Evolutionary conservation across 2,888 invertebrate species (phyloP), one percentile per base, ranked within the genome.

Genomic region (Epistrophella euchroma): DNA sequence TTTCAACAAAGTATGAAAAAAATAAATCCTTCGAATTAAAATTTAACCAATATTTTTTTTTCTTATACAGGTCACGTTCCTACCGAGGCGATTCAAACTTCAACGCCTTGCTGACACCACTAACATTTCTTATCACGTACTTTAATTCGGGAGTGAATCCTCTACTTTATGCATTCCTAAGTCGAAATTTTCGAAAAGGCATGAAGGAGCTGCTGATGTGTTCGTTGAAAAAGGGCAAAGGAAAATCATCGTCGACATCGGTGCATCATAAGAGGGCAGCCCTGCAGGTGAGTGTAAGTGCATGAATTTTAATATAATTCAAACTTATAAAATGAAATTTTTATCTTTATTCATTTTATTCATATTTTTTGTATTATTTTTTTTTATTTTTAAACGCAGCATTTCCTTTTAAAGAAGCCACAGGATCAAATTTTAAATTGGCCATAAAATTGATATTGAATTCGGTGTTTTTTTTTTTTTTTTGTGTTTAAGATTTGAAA

Each of bases 91-190:
- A 95, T 89, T 95, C 95, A 85, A 95, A 96, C 90, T 96, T 97
- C 91, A 96, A 96, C 90, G 95, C 95, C 9, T 93, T 96, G 19
- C 94, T 97, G 84, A 97, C 97, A 11, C 97, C 98, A 1, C 94
- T 97, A 83, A 97, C 97, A 28, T 97, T 97, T 92, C 94, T 98
- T 84, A 94, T 97, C 88, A 95, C 97, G 55, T 98, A 97, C 92
- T 95, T 97, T 92, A 98, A 98, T 93, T 97, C 97, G 19, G 98
- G 96, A 62, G 95, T 98, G 87, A 98, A 98, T 93, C 98, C 98
- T 0, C 93, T 98, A 70, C 94, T 98, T 10, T 98, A 98, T 92
- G 98, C 98, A 4, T 97, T 98, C 91, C 93, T 98, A 71, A 95
- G 95, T 5, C 95, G 96, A 85, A 96, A 97, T 90, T 97, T 97